phyloP scores from a whole-genome alignment of 2,113 vertebrate species.

The Ameiurus melas region DNA sequence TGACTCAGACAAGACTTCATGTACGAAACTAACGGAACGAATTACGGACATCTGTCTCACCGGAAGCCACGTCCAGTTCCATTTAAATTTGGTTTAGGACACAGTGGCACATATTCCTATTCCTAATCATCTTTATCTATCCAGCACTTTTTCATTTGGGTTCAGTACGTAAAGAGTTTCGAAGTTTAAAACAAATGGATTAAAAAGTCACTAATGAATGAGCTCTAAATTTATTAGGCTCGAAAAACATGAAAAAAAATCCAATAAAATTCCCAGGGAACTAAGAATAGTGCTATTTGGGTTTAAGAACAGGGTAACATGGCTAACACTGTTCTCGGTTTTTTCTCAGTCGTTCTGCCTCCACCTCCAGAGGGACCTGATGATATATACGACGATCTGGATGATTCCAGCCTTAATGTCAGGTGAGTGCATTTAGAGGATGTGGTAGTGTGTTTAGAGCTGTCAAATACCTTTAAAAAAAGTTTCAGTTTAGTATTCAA shows the following conservation, averaged over 20 bases:
- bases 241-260: no score
- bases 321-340: conserved; percentile 40
- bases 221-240: background rate
- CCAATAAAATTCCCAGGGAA: no score
- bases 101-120: background rate
- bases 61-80: background rate
- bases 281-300: background rate
- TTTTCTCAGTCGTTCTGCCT: conserved; percentile 71
- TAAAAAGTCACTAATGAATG: background rate
- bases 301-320: background rate
- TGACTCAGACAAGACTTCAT: background rate
- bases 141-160: background rate
- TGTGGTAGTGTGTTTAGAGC: background rate
- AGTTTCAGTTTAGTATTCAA: background rate
- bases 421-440: conserved; percentile 65
- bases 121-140: background rate
- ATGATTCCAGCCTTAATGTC: conserved; percentile 70
- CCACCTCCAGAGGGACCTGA: conserved; percentile 71
- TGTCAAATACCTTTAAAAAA: background rate
- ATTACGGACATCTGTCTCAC: background rate
- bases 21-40: no score
- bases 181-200: background rate
- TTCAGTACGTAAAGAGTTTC: background rate
- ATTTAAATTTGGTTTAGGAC: background rate
- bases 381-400: conserved; percentile 87